These are phyloP conservation scores for Schlechtendalia chinensis DNA, from an alignment of 1,140 invertebrate species.

Conservation along the genomic window DNA sequence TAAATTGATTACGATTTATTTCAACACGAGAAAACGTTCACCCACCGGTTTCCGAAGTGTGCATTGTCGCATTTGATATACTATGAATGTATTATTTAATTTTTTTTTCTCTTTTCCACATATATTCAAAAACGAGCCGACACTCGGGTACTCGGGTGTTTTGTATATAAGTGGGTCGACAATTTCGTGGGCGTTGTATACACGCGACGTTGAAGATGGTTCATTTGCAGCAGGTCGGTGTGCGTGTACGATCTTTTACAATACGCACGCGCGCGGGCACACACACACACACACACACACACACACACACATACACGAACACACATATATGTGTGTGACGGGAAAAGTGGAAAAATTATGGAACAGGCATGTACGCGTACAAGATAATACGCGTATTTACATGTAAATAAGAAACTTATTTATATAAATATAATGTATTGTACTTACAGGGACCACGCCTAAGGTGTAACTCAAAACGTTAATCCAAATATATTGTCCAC, in stretches of 20 bases:
- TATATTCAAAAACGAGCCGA: neutral
- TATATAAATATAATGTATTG: too few species aligned
- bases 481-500: constrained; percentile 14
- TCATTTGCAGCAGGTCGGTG: neutral
- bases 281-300: too few species aligned
- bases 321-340: neutral
- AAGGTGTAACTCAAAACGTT: constrained; percentile 27
- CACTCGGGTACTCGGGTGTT: neutral
- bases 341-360: constrained; percentile 12
- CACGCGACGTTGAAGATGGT: constrained; percentile 1
- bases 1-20: constrained; percentile 36
- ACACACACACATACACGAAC: too few species aligned
- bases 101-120: neutral
- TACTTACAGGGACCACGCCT: neutral
- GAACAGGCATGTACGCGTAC: neutral
- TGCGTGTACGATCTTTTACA: too few species aligned
- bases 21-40: constrained; percentile 5
- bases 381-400: neutral
- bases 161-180: constrained; percentile 17
- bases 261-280: too few species aligned
- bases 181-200: constrained; percentile 11
- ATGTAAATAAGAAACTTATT: too few species aligned
- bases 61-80: constrained; percentile 23
- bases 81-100: neutral
- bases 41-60: constrained; percentile 22